Conservation (phyloP, 2,113 vertebrate genomes). For the Motacilla alba region DNA sequence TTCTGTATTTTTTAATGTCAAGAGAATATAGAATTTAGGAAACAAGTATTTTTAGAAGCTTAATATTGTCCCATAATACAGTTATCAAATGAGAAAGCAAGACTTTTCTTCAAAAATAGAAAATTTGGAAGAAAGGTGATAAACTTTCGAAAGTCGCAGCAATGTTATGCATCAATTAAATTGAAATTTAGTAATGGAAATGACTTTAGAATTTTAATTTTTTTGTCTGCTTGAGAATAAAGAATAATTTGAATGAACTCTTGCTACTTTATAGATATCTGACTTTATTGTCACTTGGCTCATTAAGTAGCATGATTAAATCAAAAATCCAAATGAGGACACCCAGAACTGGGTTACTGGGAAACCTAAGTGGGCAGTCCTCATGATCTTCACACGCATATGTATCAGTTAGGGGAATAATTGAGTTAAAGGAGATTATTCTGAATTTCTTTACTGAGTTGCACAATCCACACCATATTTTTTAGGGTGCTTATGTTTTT, state of each 20-base stretch:
- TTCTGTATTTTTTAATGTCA: not conserved
- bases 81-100: not conserved
- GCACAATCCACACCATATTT: not conserved
- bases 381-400: not conserved
- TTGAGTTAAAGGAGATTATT: not conserved
- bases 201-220: not conserved
- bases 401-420: not conserved
- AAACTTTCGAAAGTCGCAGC: not conserved
- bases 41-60: not conserved
- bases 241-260: not conserved
- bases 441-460: not conserved
- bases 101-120: not conserved
- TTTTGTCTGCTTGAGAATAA: not conserved
- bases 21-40: not conserved
- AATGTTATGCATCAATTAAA: not conserved
- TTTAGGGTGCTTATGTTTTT: not conserved
- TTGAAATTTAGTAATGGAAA: not conserved
- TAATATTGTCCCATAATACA: not conserved
- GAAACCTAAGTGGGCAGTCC: not conserved
- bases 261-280: not conserved
- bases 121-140: not conserved
- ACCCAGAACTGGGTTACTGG: not conserved
- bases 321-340: not conserved
- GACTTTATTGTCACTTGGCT: not conserved
- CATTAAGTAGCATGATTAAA: not conserved